Conservation (phyloP, 2,797 vertebrate genomes). For the Pangasius krempfi region DNA sequence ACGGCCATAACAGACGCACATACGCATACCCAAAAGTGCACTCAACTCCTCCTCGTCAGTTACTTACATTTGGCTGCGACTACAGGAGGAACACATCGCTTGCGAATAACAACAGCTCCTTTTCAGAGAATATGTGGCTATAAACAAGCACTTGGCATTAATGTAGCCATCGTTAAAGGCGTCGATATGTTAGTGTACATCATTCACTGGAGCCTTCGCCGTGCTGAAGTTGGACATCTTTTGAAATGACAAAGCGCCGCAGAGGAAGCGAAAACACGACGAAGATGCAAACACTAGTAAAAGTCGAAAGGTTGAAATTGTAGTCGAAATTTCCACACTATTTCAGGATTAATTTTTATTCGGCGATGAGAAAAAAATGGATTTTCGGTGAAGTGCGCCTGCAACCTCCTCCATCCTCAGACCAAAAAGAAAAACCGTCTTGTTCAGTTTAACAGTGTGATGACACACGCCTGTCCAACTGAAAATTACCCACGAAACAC, state of each 20-base stretch:
- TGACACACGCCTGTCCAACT: slow-evolving; percentile 54
- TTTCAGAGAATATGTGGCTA: slow-evolving; percentile 19
- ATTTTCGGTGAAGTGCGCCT: slow-evolving; percentile 50
- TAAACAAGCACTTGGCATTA: slow-evolving; percentile 20
- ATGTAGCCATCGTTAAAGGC: neutral
- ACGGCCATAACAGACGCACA: neutral
- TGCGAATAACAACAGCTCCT: slow-evolving; percentile 54
- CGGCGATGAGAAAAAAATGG: slow-evolving; percentile 49
- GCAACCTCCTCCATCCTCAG: slow-evolving; percentile 38
- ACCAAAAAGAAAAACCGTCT: slow-evolving; percentile 33
- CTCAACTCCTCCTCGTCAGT: slow-evolving; percentile 76
- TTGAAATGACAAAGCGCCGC: slow-evolving; percentile 54
- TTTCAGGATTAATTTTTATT: slow-evolving; percentile 58
- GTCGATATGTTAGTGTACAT: slow-evolving; percentile 48
- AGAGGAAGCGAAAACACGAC: slow-evolving; percentile 47
- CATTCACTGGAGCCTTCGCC: slow-evolving; percentile 31
- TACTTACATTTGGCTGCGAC: slow-evolving; percentile 70
- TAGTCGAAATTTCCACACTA: slow-evolving; percentile 35
- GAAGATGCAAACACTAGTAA: slow-evolving; percentile 49
- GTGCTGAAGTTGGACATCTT: slow-evolving; percentile 60
- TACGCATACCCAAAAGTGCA: slow-evolving; percentile 59
- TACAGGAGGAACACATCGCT: slow-evolving; percentile 56
- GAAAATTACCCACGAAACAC: slow-evolving; percentile 63
- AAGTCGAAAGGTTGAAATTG: neutral
- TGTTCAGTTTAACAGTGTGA: slow-evolving; percentile 17